Evolutionary conservation across 2,797 vertebrate genomes (phyloP).

Genomic region (Hoplostethus atlanticus): DNA sequence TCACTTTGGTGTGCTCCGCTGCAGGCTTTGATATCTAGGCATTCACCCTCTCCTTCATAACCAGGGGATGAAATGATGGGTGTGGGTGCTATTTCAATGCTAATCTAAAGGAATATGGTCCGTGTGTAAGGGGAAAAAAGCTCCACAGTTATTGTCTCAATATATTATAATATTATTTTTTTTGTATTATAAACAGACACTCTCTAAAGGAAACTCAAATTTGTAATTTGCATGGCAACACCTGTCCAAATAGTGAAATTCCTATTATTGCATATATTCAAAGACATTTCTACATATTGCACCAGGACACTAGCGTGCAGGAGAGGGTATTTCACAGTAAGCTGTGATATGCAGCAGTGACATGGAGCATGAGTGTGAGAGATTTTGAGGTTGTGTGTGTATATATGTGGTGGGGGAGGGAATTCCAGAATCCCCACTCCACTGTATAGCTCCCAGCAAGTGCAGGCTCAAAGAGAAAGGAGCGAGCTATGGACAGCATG

Average conservation of each 20-base stretch:
- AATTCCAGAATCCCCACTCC: conserved; percentile 52
- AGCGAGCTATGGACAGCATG: conserved; percentile 33
- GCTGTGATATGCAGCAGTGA: conserved; percentile 64
- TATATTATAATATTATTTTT: not conserved
- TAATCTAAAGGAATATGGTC: not conserved
- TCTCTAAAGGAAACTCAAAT: not conserved
- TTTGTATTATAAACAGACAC: not conserved
- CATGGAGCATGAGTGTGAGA: conserved; percentile 57
- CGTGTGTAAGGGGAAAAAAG: not conserved
- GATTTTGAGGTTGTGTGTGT: conserved; percentile 53
- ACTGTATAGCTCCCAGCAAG: conserved; percentile 59
- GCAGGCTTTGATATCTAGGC: conserved; percentile 75
- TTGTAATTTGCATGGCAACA: not conserved
- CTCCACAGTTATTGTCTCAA: not conserved
- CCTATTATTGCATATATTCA: not conserved
- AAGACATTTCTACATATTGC: conserved; percentile 44
- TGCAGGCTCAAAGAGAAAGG: conserved; percentile 42
- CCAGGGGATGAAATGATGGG: conserved; percentile 23
- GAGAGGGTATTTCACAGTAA: conserved; percentile 59
- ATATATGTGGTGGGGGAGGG: conserved; percentile 40
- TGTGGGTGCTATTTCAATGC: conserved; percentile 15
- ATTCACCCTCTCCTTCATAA: conserved; percentile 60
- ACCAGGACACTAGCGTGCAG: conserved; percentile 40
- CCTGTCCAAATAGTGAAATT: not conserved
- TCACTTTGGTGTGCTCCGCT: conserved; percentile 77